These are phyloP conservation scores for Crax fasciolata DNA, from an alignment of 2,797 vertebrate genomes.

Conservation along the genomic window DNA sequence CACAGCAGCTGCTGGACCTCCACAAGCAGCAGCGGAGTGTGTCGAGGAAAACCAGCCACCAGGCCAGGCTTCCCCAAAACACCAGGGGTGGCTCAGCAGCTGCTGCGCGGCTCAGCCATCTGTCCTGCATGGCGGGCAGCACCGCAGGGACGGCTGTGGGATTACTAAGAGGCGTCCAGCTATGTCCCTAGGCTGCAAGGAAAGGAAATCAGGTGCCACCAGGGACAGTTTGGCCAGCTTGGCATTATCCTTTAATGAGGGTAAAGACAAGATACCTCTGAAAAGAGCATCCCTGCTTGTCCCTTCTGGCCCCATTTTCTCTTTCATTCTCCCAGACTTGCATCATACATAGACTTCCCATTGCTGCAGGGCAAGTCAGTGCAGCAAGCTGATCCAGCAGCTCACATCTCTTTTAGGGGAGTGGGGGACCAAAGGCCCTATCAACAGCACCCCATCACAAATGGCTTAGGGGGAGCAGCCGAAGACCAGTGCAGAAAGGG, in stretches of 20 bases:
- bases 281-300: not conserved
- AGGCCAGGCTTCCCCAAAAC: not conserved
- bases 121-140: not conserved
- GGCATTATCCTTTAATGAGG: fast-evolving
- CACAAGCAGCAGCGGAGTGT: not conserved
- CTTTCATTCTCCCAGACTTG: not conserved
- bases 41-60: not conserved
- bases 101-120: fast-evolving
- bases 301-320: not conserved
- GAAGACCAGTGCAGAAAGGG: fast-evolving
- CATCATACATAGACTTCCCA: fast-evolving
- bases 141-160: fast-evolving
- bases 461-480: not conserved
- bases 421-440: not conserved
- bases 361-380: not conserved
- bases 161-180: not conserved
- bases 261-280: not conserved
- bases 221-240: not conserved
- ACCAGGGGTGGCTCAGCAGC: not conserved
- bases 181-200: not conserved
- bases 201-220: not conserved
- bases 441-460: not conserved
- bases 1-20: not conserved
- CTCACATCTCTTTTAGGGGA: not conserved
- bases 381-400: not conserved